A percentile compares a stretch with the other conserved stretches of the same genome.
Conservation (phyloP, 2,113 vertebrate genomes). For the Daubentonia madagascariensis region DNA sequence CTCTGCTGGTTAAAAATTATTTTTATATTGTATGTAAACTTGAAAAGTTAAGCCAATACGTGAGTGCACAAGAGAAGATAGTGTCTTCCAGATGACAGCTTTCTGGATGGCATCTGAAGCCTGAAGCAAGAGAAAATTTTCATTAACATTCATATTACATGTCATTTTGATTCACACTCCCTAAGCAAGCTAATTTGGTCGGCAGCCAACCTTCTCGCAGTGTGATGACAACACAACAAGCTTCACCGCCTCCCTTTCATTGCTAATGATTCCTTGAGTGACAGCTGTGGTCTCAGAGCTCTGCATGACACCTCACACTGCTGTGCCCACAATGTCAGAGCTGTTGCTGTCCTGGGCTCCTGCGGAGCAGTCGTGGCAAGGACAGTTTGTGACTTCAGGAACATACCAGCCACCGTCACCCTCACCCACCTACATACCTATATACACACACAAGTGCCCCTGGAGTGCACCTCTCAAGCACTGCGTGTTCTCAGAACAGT, state of each 20-base stretch:
- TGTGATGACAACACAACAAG: constrained; percentile 83
- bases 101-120: constrained; percentile 77
- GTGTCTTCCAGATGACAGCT: constrained; percentile 83
- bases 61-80: constrained; percentile 34
- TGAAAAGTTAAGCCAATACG: constrained; percentile 47
- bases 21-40: constrained; percentile 54
- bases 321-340: constrained; percentile 60
- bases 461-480: fast-evolving
- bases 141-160: constrained; percentile 88
- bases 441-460: background rate
- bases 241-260: constrained; percentile 77
- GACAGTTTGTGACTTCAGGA: constrained; percentile 39
- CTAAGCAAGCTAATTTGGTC: constrained; percentile 87
- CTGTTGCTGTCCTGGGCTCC: constrained; percentile 68
- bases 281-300: constrained; percentile 81
- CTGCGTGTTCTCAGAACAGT: fast-evolving
- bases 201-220: constrained; percentile 82
- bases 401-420: fast-evolving
- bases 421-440: fast-evolving
- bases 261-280: constrained; percentile 88
- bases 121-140: constrained; percentile 77
- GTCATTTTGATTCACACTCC: constrained; percentile 87
- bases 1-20: background rate
- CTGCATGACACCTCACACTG: constrained; percentile 73
- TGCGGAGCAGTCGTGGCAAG: constrained; percentile 51